Evolutionary conservation across 2,888 invertebrate genomes (phyloP).

Genomic region (Biston betularia): DNA sequence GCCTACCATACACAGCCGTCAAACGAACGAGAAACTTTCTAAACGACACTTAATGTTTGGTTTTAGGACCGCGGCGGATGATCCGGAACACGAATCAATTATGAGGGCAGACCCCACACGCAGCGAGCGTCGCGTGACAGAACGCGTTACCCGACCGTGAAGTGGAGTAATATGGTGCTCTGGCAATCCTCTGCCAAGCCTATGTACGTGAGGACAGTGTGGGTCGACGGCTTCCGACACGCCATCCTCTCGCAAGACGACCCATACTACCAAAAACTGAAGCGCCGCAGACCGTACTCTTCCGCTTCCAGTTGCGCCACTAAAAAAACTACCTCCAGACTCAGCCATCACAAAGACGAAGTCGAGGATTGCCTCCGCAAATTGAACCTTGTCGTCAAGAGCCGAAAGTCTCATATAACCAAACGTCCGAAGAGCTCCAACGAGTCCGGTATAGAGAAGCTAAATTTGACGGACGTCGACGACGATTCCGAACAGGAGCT

Average conservation of each 20-base stretch:
- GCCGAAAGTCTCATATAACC: constrained; percentile 60
- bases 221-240: constrained; percentile 91
- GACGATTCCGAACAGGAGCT: constrained; percentile 67
- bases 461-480: constrained; percentile 69
- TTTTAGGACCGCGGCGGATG: constrained; percentile 54
- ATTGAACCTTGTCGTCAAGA: constrained; percentile 69
- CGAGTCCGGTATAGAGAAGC: constrained; percentile 61
- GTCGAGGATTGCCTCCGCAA: constrained; percentile 62
- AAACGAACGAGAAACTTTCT: constrained; percentile 41
- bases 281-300: constrained; percentile 69
- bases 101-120: constrained; percentile 62
- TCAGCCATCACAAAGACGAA: constrained; percentile 62
- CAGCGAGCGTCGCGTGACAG: constrained; percentile 63
- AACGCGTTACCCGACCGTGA: constrained; percentile 51
- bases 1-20: constrained; percentile 32
- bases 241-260: constrained; percentile 89
- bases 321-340: constrained; percentile 56
- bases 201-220: constrained; percentile 87
- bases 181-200: constrained; percentile 88
- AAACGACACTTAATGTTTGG: constrained; percentile 50
- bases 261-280: constrained; percentile 72
- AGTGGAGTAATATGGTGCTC: constrained; percentile 81
- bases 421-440: constrained; percentile 54
- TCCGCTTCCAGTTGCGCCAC: constrained; percentile 55
- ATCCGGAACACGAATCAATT: constrained; percentile 64